Evolutionary conservation across 2,888 invertebrate genomes (phyloP), one percentile per base, ranked within the genome.

Genomic region (Pammene fasciana): DNA sequence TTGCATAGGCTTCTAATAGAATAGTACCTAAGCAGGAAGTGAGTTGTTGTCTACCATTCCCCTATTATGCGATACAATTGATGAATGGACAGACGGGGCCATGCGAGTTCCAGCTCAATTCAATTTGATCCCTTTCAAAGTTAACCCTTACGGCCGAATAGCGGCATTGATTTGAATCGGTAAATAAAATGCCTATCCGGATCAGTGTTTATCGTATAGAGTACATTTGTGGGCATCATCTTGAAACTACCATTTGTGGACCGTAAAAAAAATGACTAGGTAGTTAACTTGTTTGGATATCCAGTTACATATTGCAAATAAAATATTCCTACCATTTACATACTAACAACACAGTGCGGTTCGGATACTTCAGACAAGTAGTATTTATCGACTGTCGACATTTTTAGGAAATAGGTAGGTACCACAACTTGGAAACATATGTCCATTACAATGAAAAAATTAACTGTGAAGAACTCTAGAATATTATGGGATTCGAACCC

Each of bases 101-200:
- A 87, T 87, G 86, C 88, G 89, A 88, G 86, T 86, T 86, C 82
- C 83, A 85, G 82, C 83, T 79, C 80, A 88, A 90, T 89, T 88
- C 88, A 89, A 89, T 89, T 88, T 87, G 86, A 88, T 86, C 86
- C 88, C 87, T 87, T 87, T 87, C 84, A 85, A 76, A 81, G 85
- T 78, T 83, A 87, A 87, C 89, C 88, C 90, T 89, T 89, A 80
- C 82, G 84, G 80, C 75, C 81, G 82, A 82, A 82, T 85, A 80
- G 77, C 76, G 73, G 81, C 85, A 86, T 88, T 89, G 89, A 89
- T 91, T 89, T 88, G 86, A 88, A 89, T 87, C 82, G 76, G 84
- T 84, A 83, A 89, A 88, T 88, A 86, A 86, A 87, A 84, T 75
- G 75, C 71, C 72, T 45, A 67, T 68, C 38, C 56, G 43, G 36